Conservation (phyloP, 2,113 vertebrate genomes). For the Ceyx melanurus region DNA sequence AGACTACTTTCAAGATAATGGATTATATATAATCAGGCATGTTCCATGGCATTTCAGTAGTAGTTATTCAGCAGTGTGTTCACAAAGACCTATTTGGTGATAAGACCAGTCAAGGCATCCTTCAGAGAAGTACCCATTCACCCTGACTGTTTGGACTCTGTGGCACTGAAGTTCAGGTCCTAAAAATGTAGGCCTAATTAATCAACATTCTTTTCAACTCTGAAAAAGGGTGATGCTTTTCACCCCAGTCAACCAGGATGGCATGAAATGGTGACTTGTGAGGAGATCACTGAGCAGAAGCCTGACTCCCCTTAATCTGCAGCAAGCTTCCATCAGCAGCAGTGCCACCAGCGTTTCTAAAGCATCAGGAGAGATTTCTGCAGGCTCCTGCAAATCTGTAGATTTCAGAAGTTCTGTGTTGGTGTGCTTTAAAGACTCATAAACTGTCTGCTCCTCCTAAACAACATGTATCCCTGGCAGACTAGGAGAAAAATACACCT, state of each 20-base stretch:
- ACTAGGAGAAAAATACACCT: neutral
- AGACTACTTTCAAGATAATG: constrained; percentile 3
- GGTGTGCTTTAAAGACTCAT: neutral
- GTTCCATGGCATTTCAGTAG: neutral
- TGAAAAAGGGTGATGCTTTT: neutral
- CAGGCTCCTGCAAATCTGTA: neutral
- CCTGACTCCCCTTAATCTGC: neutral
- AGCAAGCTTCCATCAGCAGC: neutral
- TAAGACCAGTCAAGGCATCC: neutral
- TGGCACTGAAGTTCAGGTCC: neutral
- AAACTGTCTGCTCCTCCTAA: neutral
- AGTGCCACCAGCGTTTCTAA: neutral
- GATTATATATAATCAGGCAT: neutral
- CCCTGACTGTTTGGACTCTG: neutral
- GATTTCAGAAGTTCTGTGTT: neutral
- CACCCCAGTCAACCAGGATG: neutral
- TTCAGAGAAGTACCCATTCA: neutral
- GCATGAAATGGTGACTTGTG: neutral
- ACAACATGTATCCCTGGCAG: neutral
- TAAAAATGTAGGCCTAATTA: neutral
- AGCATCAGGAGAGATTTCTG: neutral
- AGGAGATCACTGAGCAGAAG: neutral
- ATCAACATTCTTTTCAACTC: neutral
- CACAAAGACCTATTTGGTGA: constrained; percentile 1
- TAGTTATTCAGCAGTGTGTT: neutral